Percentiles rank a stretch among this genome's conserved stretches.
These are phyloP conservation scores for Hirtodrosophila duncani DNA, from an alignment of 2,888 invertebrate genomes.

Conservation along the genomic window DNA sequence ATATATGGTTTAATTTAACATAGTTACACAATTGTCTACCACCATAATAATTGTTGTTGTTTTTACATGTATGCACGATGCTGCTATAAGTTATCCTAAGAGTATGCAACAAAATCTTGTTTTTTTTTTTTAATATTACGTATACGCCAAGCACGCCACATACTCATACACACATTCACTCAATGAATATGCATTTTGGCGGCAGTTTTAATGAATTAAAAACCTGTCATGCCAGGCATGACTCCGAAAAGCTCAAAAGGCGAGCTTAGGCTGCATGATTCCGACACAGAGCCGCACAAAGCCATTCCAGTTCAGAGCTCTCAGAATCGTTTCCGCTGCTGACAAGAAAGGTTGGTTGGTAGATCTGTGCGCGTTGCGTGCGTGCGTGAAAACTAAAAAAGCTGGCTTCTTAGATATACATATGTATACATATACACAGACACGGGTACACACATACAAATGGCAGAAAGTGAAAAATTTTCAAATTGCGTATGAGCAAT, in stretches of 20 bases:
- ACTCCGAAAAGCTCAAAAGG: slow-evolving; percentile 62
- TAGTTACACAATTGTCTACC: no score
- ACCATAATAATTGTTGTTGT: no score
- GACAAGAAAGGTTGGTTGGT: slow-evolving; percentile 76
- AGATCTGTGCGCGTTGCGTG: slow-evolving; percentile 68
- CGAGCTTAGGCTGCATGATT: slow-evolving; percentile 48
- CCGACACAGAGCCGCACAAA: slow-evolving; percentile 21
- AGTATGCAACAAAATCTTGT: slow-evolving; percentile 1
- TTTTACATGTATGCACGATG: no score
- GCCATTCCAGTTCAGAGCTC: slow-evolving; percentile 35
- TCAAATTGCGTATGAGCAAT: slow-evolving; percentile 51
- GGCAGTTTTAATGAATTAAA: slow-evolving; percentile 56
- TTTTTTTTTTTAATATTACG: slow-evolving; percentile 1
- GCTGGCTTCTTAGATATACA: slow-evolving; percentile 43
- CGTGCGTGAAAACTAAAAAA: slow-evolving; percentile 44
- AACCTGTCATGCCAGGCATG: slow-evolving; percentile 30
- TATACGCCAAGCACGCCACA: slow-evolving; percentile 35
- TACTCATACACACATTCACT: slow-evolving; percentile 10
- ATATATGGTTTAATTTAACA: no score
- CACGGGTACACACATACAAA: slow-evolving; percentile 26
- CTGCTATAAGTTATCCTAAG: neutral
- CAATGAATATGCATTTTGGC: slow-evolving; percentile 55
- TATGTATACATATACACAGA: slow-evolving; percentile 39
- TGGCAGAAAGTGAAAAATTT: slow-evolving; percentile 69
- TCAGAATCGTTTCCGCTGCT: slow-evolving; percentile 78